These are phyloP conservation scores for Carterocephalus palaemon DNA, from an alignment of 2,888 invertebrate genomes.

Conservation along the genomic window DNA sequence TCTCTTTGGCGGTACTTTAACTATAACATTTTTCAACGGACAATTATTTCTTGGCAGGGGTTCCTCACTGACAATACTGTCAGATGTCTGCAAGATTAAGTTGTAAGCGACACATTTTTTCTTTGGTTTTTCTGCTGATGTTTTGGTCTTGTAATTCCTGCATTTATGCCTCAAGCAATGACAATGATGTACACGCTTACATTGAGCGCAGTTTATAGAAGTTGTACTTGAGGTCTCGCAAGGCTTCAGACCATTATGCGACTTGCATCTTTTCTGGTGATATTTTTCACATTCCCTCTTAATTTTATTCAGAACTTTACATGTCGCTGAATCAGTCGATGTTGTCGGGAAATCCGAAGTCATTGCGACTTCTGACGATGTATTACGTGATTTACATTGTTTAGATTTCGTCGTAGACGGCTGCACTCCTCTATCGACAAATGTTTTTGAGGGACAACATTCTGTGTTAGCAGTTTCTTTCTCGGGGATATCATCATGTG, in stretches of 20 bases:
- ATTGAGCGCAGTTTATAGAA: conserved; percentile 58
- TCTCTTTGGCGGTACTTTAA: conserved; percentile 62
- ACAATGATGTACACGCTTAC: conserved; percentile 55
- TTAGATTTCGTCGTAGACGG: conserved; percentile 42
- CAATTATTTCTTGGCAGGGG: conserved; percentile 36
- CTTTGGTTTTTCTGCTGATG: conserved; percentile 46
- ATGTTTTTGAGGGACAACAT: conserved; percentile 28
- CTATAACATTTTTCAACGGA: conserved; percentile 57
- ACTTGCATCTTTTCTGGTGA: conserved; percentile 58
- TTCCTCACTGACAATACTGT: conserved; percentile 62
- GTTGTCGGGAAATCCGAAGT: conserved; percentile 58
- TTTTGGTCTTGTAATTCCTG: conserved; percentile 47
- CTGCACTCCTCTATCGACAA: conserved; percentile 52
- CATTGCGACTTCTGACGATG: conserved; percentile 50
- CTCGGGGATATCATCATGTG: conserved; percentile 24
- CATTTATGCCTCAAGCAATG: conserved; percentile 56
- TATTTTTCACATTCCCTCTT: conserved; percentile 68
- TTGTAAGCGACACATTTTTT: conserved; percentile 69
- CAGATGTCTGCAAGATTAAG: conserved; percentile 68
- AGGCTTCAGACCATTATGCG: conserved; percentile 40
- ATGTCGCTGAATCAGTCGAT: conserved; percentile 61
- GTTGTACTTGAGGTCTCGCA: conserved; percentile 62
- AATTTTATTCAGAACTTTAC: conserved; percentile 62
- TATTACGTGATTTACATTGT: conserved; percentile 32
- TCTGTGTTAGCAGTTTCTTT: conserved; percentile 18